phyloP scores from a whole-genome alignment of 2,797 vertebrate species.

The Hippoglossus hippoglossus region DNA sequence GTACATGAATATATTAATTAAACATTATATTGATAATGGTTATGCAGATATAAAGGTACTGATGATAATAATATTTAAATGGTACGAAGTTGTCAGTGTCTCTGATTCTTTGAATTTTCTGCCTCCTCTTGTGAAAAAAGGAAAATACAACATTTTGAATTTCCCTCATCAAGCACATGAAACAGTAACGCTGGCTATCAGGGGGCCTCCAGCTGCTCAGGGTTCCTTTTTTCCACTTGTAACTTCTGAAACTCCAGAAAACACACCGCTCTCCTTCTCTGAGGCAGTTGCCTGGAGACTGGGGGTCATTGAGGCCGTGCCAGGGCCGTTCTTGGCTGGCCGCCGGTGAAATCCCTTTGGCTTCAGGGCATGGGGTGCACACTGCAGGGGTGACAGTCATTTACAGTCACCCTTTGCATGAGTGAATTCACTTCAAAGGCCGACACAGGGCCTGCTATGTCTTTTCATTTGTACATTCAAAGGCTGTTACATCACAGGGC shows the following conservation, averaged over 20 bases:
- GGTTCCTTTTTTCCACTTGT: slow-evolving; percentile 61
- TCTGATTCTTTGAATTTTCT: background rate
- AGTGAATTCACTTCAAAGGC: slow-evolving; percentile 79
- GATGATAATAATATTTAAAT: too few relatives aligned
- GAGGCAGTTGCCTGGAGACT: slow-evolving; percentile 77
- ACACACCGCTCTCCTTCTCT: slow-evolving; percentile 57
- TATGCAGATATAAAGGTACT: background rate
- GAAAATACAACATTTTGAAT: slow-evolving; percentile 12
- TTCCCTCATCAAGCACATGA: slow-evolving; percentile 25
- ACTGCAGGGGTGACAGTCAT: slow-evolving; percentile 74
- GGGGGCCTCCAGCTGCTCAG: slow-evolving; percentile 49
- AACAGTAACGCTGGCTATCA: slow-evolving; percentile 43
- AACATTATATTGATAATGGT: background rate
- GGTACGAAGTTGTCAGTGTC: too few relatives aligned
- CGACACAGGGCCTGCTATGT: slow-evolving; percentile 46
- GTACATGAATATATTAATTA: background rate
- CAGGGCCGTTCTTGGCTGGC: slow-evolving; percentile 66
- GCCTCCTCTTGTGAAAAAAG: background rate
- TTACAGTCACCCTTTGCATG: slow-evolving; percentile 79
- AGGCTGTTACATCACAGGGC: slow-evolving; percentile 62
- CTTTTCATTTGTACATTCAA: slow-evolving; percentile 68
- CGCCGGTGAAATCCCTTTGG: slow-evolving; percentile 72
- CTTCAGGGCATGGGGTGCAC: slow-evolving; percentile 65
- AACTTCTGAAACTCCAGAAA: slow-evolving; percentile 66
- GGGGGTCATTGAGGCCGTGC: slow-evolving; percentile 76